Conservation (phyloP, 2,797 vertebrate species). For the Choloepus didactylus region DNA sequence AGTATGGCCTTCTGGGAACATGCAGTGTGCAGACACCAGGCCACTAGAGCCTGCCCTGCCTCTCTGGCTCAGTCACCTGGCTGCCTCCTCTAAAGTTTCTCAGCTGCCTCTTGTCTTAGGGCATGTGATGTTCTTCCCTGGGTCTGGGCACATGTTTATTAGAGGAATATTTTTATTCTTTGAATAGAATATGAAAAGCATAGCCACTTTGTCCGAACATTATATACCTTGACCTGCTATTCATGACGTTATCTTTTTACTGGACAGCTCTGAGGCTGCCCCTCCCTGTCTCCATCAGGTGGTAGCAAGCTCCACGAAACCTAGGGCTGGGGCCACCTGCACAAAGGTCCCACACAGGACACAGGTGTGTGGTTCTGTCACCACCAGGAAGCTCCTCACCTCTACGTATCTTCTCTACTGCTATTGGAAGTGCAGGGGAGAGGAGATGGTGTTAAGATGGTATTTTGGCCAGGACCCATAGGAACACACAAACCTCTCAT, state of each 20-base stretch:
- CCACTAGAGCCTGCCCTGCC: background rate
- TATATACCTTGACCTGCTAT: background rate
- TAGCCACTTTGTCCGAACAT: background rate
- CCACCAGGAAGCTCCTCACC: background rate
- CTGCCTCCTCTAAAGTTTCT: background rate
- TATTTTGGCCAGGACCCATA: background rate
- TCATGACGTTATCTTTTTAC: too few relatives aligned
- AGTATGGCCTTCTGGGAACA: too few relatives aligned
- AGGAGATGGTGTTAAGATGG: background rate
- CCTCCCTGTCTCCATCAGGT: background rate
- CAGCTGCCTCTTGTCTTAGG: slow-evolving; percentile 8
- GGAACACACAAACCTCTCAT: background rate
- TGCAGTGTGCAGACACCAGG: background rate
- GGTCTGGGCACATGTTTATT: background rate
- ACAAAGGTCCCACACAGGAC: background rate
- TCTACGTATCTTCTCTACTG: background rate
- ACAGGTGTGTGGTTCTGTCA: background rate
- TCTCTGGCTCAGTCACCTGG: background rate
- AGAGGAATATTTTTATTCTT: background rate
- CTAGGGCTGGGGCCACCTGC: background rate
- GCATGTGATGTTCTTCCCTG: background rate
- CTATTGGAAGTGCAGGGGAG: too few relatives aligned
- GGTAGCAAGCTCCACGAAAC: background rate
- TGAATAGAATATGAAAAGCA: background rate
- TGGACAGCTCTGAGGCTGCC: too few relatives aligned